Evolutionary conservation across 2,113 vertebrate genomes (phyloP).

Genomic region (Thryonomys swinderianus): DNA sequence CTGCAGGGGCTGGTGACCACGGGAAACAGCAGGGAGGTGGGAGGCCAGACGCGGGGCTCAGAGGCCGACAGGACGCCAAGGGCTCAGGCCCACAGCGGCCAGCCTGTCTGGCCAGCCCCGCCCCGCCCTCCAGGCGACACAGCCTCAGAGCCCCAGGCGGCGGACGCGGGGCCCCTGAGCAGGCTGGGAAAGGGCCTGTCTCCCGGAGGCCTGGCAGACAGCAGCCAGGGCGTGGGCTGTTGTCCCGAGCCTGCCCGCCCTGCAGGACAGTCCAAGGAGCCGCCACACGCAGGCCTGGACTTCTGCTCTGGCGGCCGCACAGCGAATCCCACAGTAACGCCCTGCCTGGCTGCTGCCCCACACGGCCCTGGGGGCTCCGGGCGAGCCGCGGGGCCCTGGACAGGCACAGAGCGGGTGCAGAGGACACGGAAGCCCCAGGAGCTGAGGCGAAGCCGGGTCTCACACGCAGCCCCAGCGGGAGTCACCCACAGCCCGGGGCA

Average conservation of each 20-base stretch:
- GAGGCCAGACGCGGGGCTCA: not conserved
- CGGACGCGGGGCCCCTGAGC: not conserved
- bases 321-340: too few species aligned
- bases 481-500: fast-evolving
- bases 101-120: not conserved
- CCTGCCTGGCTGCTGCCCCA: too few species aligned
- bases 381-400: too few species aligned
- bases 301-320: too few species aligned
- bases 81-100: not conserved
- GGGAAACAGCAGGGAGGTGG: not conserved
- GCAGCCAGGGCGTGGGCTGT: too few species aligned
- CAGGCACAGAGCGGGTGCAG: too few species aligned
- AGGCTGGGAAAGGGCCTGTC: not conserved
- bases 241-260: too few species aligned
- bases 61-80: not conserved
- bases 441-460: not conserved
- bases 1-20: fast-evolving
- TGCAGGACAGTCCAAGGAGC: too few species aligned
- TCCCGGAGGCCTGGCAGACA: too few species aligned
- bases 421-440: not conserved
- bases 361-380: not conserved
- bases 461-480: not conserved
- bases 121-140: not conserved
- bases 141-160: not conserved
- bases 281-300: too few species aligned